phyloP scores from a whole-genome alignment of 2,888 invertebrate genomes.

The Drosophila aldrichi region DNA sequence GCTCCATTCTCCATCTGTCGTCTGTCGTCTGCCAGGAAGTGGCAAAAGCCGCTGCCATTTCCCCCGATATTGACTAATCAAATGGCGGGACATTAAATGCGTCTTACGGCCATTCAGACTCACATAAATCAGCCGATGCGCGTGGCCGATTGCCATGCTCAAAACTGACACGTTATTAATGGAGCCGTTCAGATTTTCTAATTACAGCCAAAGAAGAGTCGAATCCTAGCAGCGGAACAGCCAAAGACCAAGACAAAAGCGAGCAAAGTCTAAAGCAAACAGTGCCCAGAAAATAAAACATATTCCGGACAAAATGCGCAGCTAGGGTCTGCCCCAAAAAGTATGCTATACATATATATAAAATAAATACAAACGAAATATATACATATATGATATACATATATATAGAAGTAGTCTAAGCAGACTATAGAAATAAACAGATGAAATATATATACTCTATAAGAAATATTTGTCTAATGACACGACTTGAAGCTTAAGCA shows the following conservation, averaged over 20 bases:
- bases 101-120: constrained; percentile 12
- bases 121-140: constrained; percentile 45
- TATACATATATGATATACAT: not conserved
- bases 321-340: constrained; percentile 26
- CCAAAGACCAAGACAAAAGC: not conserved
- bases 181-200: constrained; percentile 54
- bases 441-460: not conserved
- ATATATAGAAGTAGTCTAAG: constrained; percentile 2
- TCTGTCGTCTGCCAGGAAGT: constrained; percentile 47
- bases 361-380: not conserved
- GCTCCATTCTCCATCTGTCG: no score
- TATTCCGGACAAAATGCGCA: constrained; percentile 36
- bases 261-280: constrained; percentile 29
- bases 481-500: no score
- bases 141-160: constrained; percentile 30
- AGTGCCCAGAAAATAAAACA: constrained; percentile 34
- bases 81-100: constrained; percentile 63
- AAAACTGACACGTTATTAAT: constrained; percentile 55
- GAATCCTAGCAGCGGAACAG: not conserved
- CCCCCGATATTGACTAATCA: constrained; percentile 66
- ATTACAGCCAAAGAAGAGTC: constrained; percentile 43
- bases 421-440: not conserved
- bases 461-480: not conserved
- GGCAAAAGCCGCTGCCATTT: constrained; percentile 44
- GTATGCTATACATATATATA: constrained; percentile 18